Evolutionary conservation across 64 coral and sea anemone species (phyloP), one percentile per base, ranked within the genome.

Genomic region (Montipora foliosa): DNA sequence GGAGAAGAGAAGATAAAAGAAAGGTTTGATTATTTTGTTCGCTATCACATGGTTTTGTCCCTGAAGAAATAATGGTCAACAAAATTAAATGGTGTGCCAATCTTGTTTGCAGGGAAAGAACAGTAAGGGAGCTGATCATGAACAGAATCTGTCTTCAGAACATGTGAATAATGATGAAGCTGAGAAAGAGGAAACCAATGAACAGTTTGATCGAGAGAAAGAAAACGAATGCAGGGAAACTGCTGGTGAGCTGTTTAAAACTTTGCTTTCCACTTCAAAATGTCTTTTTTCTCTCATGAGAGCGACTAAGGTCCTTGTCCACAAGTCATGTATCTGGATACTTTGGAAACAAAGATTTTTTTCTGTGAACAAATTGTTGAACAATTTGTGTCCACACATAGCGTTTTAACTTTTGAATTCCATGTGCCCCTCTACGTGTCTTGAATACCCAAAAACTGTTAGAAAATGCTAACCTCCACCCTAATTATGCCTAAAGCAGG

Each of bases 1-100:
- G 90, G 61, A 85, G 88, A 86, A 84, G 93, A 58, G 88, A 90
- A 67, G 20, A 17, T 20, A 90, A 90, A 53, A 90, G 78, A 29
- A 90, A 95, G 93, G 93, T 95, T 71, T 14, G 49, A 14, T 57
- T 57, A 57, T 57, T 8, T 6, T 11, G 11, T 57, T 57, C 4
- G 1, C 11, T 57, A 0, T 57, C 6, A 57, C 29, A 37, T 37
- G 29, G 29, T 37, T 37, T 1, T 37, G 29, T 37, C 29, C 29
- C 29, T 37, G 53, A 11, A 57, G 1, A 25, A 24, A 2, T 74
- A 74, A 25, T 74, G 25, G 53, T 11, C 53, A 8, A 57, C 6
- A 8, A 3, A 57, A 6, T 57, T 57, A 57, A 57, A 29, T 74
- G 71, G 6, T 24, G n/a, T 47, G 4, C 48, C 22, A 12, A 76